These are phyloP conservation scores for Emydocephalus ijimae DNA, from an alignment of 2,113 vertebrate species.

Conservation along the genomic window DNA sequence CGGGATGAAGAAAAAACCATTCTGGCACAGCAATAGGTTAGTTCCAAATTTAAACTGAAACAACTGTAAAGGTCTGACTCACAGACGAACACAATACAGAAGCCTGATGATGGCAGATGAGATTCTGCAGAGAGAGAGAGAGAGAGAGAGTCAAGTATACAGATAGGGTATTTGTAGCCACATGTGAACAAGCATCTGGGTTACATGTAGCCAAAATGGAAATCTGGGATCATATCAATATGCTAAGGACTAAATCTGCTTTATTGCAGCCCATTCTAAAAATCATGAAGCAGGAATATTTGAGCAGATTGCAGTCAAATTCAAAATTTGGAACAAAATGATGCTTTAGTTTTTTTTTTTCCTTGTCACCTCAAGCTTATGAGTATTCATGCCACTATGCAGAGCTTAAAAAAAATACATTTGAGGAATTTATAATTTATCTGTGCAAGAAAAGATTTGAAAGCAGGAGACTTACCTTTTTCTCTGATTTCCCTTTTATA, in stretches of 20 bases:
- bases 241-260: not conserved
- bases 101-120: no score
- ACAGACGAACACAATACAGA: no score
- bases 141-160: not conserved
- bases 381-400: not conserved
- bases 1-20: no score
- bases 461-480: not conserved
- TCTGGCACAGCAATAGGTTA: no score
- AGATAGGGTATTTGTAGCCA: not conserved
- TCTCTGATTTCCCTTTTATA: not conserved
- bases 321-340: not conserved
- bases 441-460: not conserved
- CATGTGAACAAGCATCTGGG: not conserved
- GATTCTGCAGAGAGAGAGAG: no score
- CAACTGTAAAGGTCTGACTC: no score
- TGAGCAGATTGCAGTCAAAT: slow-evolving; percentile 12
- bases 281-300: slow-evolving; percentile 8
- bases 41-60: no score
- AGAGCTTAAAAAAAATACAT: not conserved
- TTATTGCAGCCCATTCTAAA: not conserved
- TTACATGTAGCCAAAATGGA: not conserved
- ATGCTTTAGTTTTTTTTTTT: not conserved
- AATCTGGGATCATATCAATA: not conserved
- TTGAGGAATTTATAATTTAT: not conserved
- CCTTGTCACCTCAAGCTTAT: not conserved